These are phyloP conservation scores for Gallinago nigripennis DNA, from an alignment of 2,797 vertebrate genomes.

Conservation along the genomic window DNA sequence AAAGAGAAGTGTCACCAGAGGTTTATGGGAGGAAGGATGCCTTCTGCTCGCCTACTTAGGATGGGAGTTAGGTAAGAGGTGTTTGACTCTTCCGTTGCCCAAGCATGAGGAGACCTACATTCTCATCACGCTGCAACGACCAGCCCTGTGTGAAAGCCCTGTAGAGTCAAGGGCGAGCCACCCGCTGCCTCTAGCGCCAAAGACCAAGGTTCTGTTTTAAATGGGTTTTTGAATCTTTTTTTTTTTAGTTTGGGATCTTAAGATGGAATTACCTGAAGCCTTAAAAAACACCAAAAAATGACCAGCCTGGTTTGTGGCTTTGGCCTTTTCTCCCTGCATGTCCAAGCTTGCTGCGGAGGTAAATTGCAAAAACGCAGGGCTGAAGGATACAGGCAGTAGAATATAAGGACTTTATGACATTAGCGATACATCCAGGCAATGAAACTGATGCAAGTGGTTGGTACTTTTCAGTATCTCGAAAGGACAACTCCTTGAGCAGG, in stretches of 20 bases:
- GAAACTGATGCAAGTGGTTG: neutral
- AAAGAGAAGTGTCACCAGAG: neutral
- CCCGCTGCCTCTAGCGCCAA: fast-evolving
- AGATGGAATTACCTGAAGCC: neutral
- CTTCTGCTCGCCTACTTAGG: neutral
- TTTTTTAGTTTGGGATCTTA: neutral
- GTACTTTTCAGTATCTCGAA: neutral
- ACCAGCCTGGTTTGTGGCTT: neutral
- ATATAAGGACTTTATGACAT: neutral
- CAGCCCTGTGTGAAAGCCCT: neutral
- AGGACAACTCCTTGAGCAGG: constrained; percentile 9
- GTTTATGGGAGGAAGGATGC: neutral
- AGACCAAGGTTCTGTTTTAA: neutral
- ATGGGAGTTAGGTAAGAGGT: constrained; percentile 13
- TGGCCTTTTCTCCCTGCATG: neutral
- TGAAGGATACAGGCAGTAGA: neutral
- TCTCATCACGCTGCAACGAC: neutral
- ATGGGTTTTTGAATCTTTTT: neutral
- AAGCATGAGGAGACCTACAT: neutral
- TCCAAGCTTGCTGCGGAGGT: neutral
- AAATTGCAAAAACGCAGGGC: neutral
- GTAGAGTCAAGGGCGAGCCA: neutral
- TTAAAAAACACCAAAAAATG: neutral
- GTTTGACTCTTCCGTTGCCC: neutral
- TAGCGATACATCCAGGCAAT: neutral